Evolutionary conservation across 2,888 invertebrate species (phyloP).

Genomic region (Drosophila gaucha): DNA sequence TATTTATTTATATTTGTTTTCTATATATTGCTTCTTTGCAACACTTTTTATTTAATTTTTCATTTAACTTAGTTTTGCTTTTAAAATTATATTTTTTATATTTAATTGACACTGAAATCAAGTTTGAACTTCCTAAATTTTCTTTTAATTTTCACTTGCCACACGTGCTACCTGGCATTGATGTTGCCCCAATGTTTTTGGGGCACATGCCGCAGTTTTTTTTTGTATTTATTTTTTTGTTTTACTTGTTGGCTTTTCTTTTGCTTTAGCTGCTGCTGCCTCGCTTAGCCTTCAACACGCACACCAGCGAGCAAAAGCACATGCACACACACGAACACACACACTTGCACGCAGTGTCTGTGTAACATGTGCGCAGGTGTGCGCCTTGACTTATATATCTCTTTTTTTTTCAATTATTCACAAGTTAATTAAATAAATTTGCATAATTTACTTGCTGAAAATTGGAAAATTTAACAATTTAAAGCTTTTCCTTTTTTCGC

Average conservation of each 20-base stretch:
- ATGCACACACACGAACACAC: slow-evolving; percentile 23
- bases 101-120: not conserved
- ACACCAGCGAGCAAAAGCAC: slow-evolving; percentile 40
- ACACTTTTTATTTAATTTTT: not conserved
- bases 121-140: slow-evolving; percentile 11
- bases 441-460: slow-evolving; percentile 36
- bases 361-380: slow-evolving; percentile 76
- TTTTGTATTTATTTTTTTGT: slow-evolving; percentile 12
- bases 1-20: no score
- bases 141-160: slow-evolving; percentile 29
- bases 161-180: slow-evolving; percentile 48
- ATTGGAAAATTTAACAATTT: slow-evolving; percentile 7
- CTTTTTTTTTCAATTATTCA: slow-evolving; percentile 59
- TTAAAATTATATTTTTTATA: not conserved
- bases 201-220: slow-evolving; percentile 49
- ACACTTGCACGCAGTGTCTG: slow-evolving; percentile 20
- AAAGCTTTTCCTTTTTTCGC: not conserved
- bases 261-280: slow-evolving; percentile 26
- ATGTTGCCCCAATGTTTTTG: slow-evolving; percentile 30
- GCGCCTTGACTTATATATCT: slow-evolving; percentile 60
- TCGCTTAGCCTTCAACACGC: slow-evolving; percentile 71
- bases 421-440: slow-evolving; percentile 58
- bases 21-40: not conserved
- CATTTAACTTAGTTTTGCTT: not conserved
- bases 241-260: slow-evolving; percentile 76